Percentiles rank a stretch among this genome's conserved stretches.
phyloP scores from a whole-genome alignment of 2,888 invertebrate genomes.

The Napeogenes sylphis region DNA sequence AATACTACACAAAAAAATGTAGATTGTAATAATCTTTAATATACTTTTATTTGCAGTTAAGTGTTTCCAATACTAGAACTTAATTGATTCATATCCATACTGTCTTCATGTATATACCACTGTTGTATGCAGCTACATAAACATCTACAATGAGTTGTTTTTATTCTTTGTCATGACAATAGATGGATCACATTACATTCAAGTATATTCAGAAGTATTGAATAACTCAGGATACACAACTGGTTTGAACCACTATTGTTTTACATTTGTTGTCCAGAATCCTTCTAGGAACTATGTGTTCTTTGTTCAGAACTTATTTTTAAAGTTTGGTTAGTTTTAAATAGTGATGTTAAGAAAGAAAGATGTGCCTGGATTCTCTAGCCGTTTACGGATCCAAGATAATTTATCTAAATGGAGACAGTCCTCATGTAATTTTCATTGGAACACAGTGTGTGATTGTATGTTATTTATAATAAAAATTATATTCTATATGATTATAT shows the following conservation, averaged over 20 bases:
- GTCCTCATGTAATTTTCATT: constrained; percentile 60
- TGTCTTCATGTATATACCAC: neutral
- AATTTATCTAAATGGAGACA: constrained; percentile 59
- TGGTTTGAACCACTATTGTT: constrained; percentile 49
- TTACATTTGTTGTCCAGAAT: constrained; percentile 47
- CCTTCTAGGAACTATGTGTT: constrained; percentile 37
- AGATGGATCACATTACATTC: constrained; percentile 36
- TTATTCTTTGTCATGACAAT: constrained; percentile 35
- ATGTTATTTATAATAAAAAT: constrained; percentile 39
- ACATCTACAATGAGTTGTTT: constrained; percentile 21
- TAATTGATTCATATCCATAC: no score
- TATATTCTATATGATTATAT: neutral
- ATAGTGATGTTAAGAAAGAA: constrained; percentile 68
- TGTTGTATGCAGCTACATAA: constrained; percentile 18
- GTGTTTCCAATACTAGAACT: no score
- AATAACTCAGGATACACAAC: constrained; percentile 48
- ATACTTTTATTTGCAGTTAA: no score
- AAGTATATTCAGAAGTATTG: constrained; percentile 38
- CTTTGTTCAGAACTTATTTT: constrained; percentile 12
- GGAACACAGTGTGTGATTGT: constrained; percentile 68
- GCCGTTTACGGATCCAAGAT: constrained; percentile 60
- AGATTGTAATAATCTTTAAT: no score
- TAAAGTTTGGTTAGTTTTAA: constrained; percentile 9
- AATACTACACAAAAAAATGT: no score
- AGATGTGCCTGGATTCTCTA: constrained; percentile 67